A percentile compares a stretch with the other conserved stretches of the same genome.
Conservation (phyloP, 2,888 invertebrate species). For the Agrotis puta region DNA sequence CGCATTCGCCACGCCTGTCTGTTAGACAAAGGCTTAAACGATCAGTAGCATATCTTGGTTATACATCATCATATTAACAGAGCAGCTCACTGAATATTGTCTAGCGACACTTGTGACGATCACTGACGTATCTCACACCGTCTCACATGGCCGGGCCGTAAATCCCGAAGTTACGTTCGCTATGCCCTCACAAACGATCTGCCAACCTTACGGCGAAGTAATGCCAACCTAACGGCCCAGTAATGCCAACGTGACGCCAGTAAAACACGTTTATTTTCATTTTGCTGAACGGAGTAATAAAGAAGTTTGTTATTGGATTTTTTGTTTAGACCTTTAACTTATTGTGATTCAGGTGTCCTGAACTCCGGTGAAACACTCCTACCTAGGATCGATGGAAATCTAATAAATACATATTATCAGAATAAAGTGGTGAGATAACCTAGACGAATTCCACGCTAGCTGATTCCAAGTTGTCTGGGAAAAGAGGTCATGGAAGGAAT, state of each 20-base stretch:
- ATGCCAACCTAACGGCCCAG: slow-evolving; percentile 4
- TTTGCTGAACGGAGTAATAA: slow-evolving; percentile 14
- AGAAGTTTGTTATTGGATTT: slow-evolving; percentile 25
- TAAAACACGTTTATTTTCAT: slow-evolving; percentile 54
- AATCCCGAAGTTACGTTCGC: slow-evolving; percentile 31
- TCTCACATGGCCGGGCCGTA: slow-evolving; percentile 25
- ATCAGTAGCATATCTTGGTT: no score
- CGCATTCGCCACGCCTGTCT: no score
- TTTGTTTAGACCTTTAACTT: slow-evolving; percentile 20
- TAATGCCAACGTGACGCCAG: slow-evolving; percentile 35
- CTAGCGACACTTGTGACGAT: background rate
- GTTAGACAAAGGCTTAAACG: no score
- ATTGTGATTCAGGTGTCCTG: background rate
- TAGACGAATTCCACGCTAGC: no score
- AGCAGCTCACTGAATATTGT: background rate
- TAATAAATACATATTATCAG: background rate
- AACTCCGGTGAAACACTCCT: no score
- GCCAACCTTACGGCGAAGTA: slow-evolving; percentile 22
- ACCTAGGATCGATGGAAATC: background rate
- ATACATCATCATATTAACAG: background rate
- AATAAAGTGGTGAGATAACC: no score
- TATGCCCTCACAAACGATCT: slow-evolving; percentile 35
- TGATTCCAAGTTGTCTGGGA: no score
- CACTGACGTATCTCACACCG: background rate
- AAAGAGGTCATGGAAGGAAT: no score